Evolutionary conservation across 2,888 invertebrate genomes (phyloP), one percentile per base, ranked within the genome.

Genomic region (Sarcophaga variegata): DNA sequence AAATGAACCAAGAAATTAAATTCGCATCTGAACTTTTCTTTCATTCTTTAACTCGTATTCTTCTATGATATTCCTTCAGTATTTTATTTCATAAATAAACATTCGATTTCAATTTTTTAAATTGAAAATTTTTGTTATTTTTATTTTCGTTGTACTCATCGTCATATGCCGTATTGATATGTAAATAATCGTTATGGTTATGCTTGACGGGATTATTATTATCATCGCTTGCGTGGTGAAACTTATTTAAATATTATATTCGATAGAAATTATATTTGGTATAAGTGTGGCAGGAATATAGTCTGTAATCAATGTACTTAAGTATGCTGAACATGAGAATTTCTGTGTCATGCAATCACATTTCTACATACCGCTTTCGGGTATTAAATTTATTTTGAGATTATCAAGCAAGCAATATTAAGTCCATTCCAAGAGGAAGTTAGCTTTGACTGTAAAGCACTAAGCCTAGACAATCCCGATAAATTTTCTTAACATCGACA

Each of bases 1-100:
- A 88, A 88, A 88, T 88, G 84, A 89, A 89, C 76, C 89, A 88
- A 86, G 88, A 88, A 88, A 89, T 89, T 88, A 88, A 87, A 86
- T 88, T 88, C 85, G 59, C 76, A 85, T 87, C 22, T 84, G 75
- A 81, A 72, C 71, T 70, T 54, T 67, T 78, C 54, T 67, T 77
- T 69, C 54, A 27, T 63, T 77, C 45, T 22, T n/a, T 25, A 25
- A 54, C 37, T 79, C 60, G 76, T 47, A 76, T 71, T 80, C 47
- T n/a, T 70, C 67, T 54, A 66, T 60, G 60, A 59, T 20, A 20
- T 69, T 20, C 63, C 69, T 59, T 37, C 0, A 37, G 37, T 81
- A 62, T 77, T 72, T 67, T 59, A 72, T 78, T 86, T 81, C 74
- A 81, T 83, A 84, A 81, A 87, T 75, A 79, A 87, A 87, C 84